Evolutionary conservation across 2,113 vertebrate genomes (phyloP), one percentile per base, ranked within the genome.

Genomic region (Strigops habroptila): DNA sequence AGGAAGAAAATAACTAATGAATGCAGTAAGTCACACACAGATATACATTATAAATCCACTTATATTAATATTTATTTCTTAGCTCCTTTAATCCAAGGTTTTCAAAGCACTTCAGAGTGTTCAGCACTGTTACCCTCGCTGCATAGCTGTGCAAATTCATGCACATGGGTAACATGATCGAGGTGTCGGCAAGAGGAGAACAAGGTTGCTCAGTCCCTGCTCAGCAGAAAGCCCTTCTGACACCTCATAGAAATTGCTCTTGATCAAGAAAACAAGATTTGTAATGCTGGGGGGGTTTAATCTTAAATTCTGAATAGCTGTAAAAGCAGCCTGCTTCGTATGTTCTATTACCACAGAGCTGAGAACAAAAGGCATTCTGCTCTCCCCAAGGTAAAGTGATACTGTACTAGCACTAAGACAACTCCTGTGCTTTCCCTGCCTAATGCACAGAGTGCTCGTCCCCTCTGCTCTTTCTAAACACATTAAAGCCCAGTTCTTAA

Each of bases 81-180:
- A 82, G 22, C 44, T 94, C 10, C 76, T 97, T 95, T 93, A 82
- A 92, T 95, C 73, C 12, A 55, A 76, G 73, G 53, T 30, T 80
- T 33, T 80, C 49, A 91, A 83, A 93, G 68, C 57, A 60, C 79
- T 90, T 91, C 88, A 73, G 43, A 64, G 39, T 18, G 27, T 17
- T 95, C 75, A 77, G 39, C 44, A 14, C 51, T 33, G 24, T 57
- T 64, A 73, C 62, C n/a, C n/a, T 91, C 3, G 1, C 69, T 82
- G 86, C 57, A 73, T 4, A 84, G 80, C 64, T 37, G 30, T 15
- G 64, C 5, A 81, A 94, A 96, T 88, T 88, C 46, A 91, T 41
- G 83, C 81, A 76, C 37, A 19, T 41, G 27, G 24, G 93, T 94
- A 96, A 96, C 84, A 51, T 63, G 93, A 97, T 92, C 91, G 85